Evolutionary conservation across 2,888 invertebrate genomes (phyloP).

Genomic region (Liposcelis brunnea): DNA sequence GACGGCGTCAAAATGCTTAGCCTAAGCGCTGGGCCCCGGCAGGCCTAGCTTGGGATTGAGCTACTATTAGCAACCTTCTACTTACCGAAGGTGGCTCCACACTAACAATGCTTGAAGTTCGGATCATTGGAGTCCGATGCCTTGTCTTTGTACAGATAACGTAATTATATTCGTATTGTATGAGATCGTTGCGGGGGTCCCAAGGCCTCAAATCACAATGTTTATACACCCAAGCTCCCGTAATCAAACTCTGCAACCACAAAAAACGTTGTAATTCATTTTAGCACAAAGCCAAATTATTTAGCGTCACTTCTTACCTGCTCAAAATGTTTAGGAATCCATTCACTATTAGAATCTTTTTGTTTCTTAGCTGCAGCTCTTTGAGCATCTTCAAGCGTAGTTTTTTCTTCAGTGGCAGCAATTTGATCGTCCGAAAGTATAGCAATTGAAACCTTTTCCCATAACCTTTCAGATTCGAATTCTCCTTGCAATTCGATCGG

Average conservation of each 20-base stretch:
- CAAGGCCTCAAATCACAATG: conserved; percentile 71
- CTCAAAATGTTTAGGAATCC: conserved; percentile 60
- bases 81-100: conserved; percentile 33
- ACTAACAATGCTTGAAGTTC: conserved; percentile 51
- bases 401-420: conserved; percentile 83
- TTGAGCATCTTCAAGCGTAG: conserved; percentile 74
- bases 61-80: no score
- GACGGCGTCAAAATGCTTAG: no score
- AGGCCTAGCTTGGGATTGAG: no score
- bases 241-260: conserved; percentile 26
- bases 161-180: conserved; percentile 74
- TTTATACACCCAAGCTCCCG: conserved; percentile 53
- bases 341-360: conserved; percentile 42
- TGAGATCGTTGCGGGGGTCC: conserved; percentile 69
- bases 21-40: background rate
- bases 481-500: conserved; percentile 56
- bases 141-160: conserved; percentile 59
- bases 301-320: conserved; percentile 30
- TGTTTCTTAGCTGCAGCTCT: conserved; percentile 53
- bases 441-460: conserved; percentile 74
- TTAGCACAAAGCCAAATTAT: conserved; percentile 6
- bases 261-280: background rate
- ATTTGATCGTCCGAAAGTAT: conserved; percentile 67
- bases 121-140: conserved; percentile 55
- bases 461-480: conserved; percentile 74